Evolutionary conservation across 64 coral and sea anemone genomes (phyloP), one percentile per base, ranked within the genome.

Genomic region (Montipora cactus): DNA sequence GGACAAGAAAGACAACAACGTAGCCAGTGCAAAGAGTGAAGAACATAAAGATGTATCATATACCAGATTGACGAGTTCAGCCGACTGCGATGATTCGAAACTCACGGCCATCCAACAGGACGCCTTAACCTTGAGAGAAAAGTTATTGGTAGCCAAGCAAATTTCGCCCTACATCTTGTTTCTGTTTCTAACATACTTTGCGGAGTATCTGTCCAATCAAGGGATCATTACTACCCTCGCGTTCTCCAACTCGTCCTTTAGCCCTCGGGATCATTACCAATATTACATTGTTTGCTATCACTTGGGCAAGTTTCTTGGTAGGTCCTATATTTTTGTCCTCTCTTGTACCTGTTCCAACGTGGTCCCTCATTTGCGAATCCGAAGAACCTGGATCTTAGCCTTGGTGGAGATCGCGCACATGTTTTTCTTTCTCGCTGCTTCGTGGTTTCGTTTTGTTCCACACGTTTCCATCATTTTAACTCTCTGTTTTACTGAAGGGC

Each of bases 191-290:
- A 88, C 86, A 7, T 67, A 86, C 16, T 89, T 94, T 47, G 92
- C 92, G 19, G 87, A 89, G 16, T 94, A 94, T 89, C 85, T 89
- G 14, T 89, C 87, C 18, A 89, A 86, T 57, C 92, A 94, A 50
- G 66, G 51, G 3, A 23, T 94, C 4, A 88, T 89, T 3, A 94
- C 92, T 3, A 94, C 92, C 11, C 28, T 94, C 2, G 87, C 87
- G 1, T 89, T 94, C 81, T 64, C 75, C 11, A 76, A 58, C 53
- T 80, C 92, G 37, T 70, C 85, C 2, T 89, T 94, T 47, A 83
- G 76, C 67, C 87, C 92, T 0, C 55, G 92, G 22, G 92, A 94
- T 67, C 92, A 94, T 51, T 94, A 94, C 49, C 92, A 94, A 48
- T 94, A 94, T 37, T 94, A 94, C 87, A 89, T 83, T 13, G 44